Evolutionary conservation across 2,113 vertebrate genomes (phyloP), one percentile per base, ranked within the genome.

Genomic region (Cettia cetti): DNA sequence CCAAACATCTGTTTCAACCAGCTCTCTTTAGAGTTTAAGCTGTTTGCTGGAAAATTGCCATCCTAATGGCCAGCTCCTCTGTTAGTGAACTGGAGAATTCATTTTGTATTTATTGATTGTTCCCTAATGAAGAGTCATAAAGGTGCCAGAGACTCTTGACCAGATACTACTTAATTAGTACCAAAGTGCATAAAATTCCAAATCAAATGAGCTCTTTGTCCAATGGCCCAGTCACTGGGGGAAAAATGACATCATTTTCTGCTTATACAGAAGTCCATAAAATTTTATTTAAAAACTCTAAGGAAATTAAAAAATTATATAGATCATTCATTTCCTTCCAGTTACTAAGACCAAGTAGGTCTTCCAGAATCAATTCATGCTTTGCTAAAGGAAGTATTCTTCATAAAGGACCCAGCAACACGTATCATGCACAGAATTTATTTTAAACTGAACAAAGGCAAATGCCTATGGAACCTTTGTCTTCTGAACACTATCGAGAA

Each of bases 41-140:
- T 71, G 69, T 82, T 94, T 82, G 53, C 84, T 94, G 89, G 96
- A 95, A 94, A 94, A 94, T 0, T 91, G 81, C 94, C 94, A 95
- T 79, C 56, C 69, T 92, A 84, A 85, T 65, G 91, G 91, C n/a
- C 52, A 82, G 77, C 59, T 94, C 77, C 74, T 91, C 80, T 65
- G 65, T 57, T 89, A 95, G 72, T 59, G 81, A 92, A 82, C 92
- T 84, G 81, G 57, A 91, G 86, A 97, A 95, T 95, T 96, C 64
- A 93, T 95, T 95, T 81, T 83, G 64, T 78, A 93, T 86, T 94
- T 95, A 94, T 96, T 94, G 95, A 96, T 92, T 86, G 72, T 60
- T 90, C 90, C 85, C 92, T 96, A 94, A 97, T 92, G 94, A 96
- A 96, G 82, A 90, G 59, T 83, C 92, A 95, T 96, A 95, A 95